These are phyloP conservation scores for Drosophila tsacasi DNA, from an alignment of 1,140 invertebrate species.

Conservation along the genomic window DNA sequence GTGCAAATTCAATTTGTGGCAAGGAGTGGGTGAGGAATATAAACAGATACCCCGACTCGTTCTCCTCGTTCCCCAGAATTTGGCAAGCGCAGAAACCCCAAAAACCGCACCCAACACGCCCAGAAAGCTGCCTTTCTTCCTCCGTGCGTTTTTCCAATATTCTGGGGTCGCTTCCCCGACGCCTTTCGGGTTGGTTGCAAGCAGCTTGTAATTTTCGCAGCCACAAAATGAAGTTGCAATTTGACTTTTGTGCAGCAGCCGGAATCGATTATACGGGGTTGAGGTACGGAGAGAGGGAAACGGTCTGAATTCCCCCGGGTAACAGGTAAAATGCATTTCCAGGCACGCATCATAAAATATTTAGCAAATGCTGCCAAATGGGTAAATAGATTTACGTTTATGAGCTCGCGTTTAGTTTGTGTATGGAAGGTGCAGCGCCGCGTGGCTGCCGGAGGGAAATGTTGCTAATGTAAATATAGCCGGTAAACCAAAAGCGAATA, in stretches of 20 bases:
- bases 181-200: slow-evolving; percentile 6
- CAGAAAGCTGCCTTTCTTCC: slow-evolving; percentile 14
- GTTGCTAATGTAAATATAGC: slow-evolving; percentile 4
- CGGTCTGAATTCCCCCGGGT: slow-evolving; percentile 23
- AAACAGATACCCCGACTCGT: slow-evolving; percentile 38
- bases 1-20: slow-evolving; percentile 74
- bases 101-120: slow-evolving; percentile 54
- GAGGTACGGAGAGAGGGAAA: neutral
- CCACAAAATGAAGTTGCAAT: slow-evolving; percentile 74
- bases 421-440: neutral
- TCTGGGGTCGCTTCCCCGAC: slow-evolving; percentile 39
- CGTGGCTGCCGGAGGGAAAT: slow-evolving; percentile 6
- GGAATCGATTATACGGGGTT: slow-evolving; percentile 45
- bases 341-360: slow-evolving; percentile 70
- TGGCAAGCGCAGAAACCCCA: slow-evolving; percentile 36
- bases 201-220: slow-evolving; percentile 64
- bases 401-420: slow-evolving; percentile 39
- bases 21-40: slow-evolving; percentile 30
- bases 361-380: slow-evolving; percentile 58
- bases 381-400: slow-evolving; percentile 68
- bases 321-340: slow-evolving; percentile 50
- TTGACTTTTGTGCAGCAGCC: slow-evolving; percentile 53
- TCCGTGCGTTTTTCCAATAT: slow-evolving; percentile 56
- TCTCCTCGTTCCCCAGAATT: slow-evolving; percentile 18
- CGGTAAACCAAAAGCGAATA: slow-evolving; percentile 9